Percentiles rank a stretch among this genome's conserved stretches.
Evolutionary conservation across 2,888 invertebrate species (phyloP).

Genomic region (Pimpla rufipes): DNA sequence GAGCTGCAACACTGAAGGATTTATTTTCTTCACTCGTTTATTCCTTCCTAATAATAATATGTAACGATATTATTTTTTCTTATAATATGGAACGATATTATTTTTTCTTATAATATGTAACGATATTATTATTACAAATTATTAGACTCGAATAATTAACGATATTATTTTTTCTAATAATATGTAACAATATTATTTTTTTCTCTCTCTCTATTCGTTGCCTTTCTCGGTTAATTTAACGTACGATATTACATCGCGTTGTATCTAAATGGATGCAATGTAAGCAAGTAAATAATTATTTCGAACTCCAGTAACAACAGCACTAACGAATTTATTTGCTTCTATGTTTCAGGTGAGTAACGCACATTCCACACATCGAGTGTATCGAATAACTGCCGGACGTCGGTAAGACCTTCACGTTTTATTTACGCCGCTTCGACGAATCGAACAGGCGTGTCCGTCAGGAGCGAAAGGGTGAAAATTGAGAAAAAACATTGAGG

Average conservation of each 20-base stretch:
- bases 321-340: conserved; percentile 48
- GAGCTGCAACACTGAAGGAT: conserved; percentile 37
- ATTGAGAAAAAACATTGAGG: conserved; percentile 18
- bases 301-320: conserved; percentile 29
- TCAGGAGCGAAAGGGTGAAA: too few relatives aligned
- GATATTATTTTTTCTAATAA: too few relatives aligned
- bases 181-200: too few relatives aligned
- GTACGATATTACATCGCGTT: conserved; percentile 26
- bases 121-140: too few relatives aligned
- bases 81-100: too few relatives aligned
- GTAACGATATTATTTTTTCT: too few relatives aligned
- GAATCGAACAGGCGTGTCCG: not conserved
- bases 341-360: conserved; percentile 80
- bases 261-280: not conserved
- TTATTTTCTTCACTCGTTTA: conserved; percentile 62
- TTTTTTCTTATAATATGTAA: too few relatives aligned
- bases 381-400: conserved; percentile 32
- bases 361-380: conserved; percentile 21
- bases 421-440: not conserved
- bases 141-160: too few relatives aligned
- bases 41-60: too few relatives aligned
- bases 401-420: conserved; percentile 61
- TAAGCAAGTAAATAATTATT: conserved; percentile 17
- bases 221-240: too few relatives aligned
- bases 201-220: too few relatives aligned